These are phyloP conservation scores for Anguilla pacifica DNA, from an alignment of 2,797 vertebrate species.

Conservation along the genomic window DNA sequence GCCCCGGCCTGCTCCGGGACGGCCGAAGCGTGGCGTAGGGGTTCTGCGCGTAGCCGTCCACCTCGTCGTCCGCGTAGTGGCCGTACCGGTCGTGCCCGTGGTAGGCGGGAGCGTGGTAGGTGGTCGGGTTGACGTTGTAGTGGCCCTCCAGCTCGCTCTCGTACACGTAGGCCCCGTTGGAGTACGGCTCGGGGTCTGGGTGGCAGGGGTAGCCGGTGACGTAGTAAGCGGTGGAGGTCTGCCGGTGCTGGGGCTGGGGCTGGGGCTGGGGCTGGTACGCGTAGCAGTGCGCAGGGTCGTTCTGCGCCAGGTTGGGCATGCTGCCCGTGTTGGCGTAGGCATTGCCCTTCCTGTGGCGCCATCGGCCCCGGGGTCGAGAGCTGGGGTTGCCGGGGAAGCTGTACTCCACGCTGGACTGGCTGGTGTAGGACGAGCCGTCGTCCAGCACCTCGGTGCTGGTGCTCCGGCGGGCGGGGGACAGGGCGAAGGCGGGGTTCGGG, in stretches of 20 bases:
- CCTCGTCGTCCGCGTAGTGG: conserved; percentile 75
- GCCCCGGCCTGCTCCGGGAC: conserved; percentile 74
- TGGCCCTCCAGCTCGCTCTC: conserved; percentile 90
- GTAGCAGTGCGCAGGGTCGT: conserved; percentile 71
- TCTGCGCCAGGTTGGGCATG: conserved; percentile 93
- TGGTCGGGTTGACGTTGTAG: conserved; percentile 85
- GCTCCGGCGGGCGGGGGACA: conserved; percentile 81
- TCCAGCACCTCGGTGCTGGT: conserved; percentile 95
- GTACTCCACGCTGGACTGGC: conserved; percentile 92
- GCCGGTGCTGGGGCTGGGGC: conserved; percentile 62
- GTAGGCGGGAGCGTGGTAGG: conserved; percentile 72
- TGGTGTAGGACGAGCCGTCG: conserved; percentile 93
- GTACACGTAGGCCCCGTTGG: conserved; percentile 78
- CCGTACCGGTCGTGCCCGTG: conserved; percentile 73
- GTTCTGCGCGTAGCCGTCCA: conserved; percentile 80
- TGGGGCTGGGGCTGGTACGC: conserved; percentile 65
- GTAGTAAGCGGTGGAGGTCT: conserved; percentile 82
- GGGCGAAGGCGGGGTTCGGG: conserved; percentile 66
- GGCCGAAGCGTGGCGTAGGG: conserved; percentile 88
- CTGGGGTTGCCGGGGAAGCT: conserved; percentile 69
- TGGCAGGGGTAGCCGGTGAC: conserved; percentile 80
- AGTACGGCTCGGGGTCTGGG: conserved; percentile 75
- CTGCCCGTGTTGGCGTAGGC: conserved; percentile 86
- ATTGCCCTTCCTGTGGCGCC: conserved; percentile 80
- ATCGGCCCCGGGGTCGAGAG: conserved; percentile 77